Conservation (phyloP, 2,797 vertebrate species). For the Tachyglossus aculeatus region DNA sequence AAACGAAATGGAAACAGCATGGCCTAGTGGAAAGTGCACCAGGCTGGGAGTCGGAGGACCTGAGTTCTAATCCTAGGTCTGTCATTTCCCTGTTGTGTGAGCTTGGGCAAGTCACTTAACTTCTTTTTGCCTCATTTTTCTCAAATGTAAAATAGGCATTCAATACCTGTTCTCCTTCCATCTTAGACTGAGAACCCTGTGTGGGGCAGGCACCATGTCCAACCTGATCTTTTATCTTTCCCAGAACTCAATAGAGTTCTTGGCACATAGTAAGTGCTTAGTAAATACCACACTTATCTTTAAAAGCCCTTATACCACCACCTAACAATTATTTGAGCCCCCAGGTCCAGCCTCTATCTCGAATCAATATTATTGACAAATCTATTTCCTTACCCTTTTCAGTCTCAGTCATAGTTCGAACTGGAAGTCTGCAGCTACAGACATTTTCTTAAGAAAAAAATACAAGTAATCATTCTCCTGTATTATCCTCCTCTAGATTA, state of each 20-base stretch:
- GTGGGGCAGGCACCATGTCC: neutral
- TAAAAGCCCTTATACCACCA: neutral
- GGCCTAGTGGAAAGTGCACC: no score
- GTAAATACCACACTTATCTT: neutral
- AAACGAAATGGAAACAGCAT: no score
- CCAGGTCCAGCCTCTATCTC: no score
- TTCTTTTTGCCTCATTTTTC: conserved; percentile 2
- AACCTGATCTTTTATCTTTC: no score
- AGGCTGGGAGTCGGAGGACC: neutral
- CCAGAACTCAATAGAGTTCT: neutral
- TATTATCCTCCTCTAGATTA: no score
- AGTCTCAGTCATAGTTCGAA: no score
- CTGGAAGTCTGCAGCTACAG: no score
- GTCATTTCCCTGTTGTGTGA: neutral
- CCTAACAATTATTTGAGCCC: no score
- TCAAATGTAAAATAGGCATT: conserved; percentile 14
- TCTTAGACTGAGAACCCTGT: neutral
- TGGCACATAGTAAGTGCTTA: neutral
- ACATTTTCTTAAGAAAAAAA: no score
- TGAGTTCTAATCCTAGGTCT: neutral
- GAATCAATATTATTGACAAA: no score
- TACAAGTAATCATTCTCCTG: no score
- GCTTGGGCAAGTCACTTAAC: conserved; percentile 19
- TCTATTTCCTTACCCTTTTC: no score
- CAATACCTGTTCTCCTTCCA: neutral